Percentiles rank a stretch among this genome's conserved stretches.
phyloP scores from a whole-genome alignment of 2,888 invertebrate species.

The Hirtodrosophila cameraria region DNA sequence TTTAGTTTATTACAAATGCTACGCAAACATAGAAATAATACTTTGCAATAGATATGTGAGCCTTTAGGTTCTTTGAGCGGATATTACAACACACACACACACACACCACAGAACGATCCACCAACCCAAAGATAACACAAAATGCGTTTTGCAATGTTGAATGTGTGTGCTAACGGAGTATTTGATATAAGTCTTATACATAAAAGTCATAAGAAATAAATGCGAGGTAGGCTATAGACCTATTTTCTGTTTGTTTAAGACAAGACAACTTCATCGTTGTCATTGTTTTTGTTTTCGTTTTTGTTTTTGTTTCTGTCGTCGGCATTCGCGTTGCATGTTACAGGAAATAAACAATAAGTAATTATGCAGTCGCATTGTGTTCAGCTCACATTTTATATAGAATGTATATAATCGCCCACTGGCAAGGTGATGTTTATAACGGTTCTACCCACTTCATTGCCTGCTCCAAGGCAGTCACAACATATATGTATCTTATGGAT shows the following conservation, averaged over 20 bases:
- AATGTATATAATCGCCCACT: slow-evolving; percentile 33
- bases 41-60: slow-evolving; percentile 42
- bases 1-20: slow-evolving; percentile 14
- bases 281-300: background rate
- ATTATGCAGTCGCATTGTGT: slow-evolving; percentile 59
- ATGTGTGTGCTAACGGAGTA: slow-evolving; percentile 36
- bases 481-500: slow-evolving; percentile 33
- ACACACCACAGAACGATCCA: background rate
- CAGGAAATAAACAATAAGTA: slow-evolving; percentile 74
- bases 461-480: slow-evolving; percentile 2
- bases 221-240: slow-evolving; percentile 34
- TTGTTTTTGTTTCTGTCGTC: slow-evolving; percentile 7
- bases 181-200: slow-evolving; percentile 38
- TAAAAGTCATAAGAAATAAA: slow-evolving; percentile 34
- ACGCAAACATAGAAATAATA: slow-evolving; percentile 26
- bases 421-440: slow-evolving; percentile 54
- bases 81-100: slow-evolving; percentile 42
- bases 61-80: slow-evolving; percentile 31
- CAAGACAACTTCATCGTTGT: slow-evolving; percentile 26
- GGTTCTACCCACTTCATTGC: slow-evolving; percentile 11
- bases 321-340: slow-evolving; percentile 66
- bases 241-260: slow-evolving; percentile 53
- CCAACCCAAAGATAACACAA: slow-evolving; percentile 51
- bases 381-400: too few relatives aligned
- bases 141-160: slow-evolving; percentile 71